Base-by-base conservation (phyloP, 2,888 invertebrate genomes). In the Lithosia quadra region DNA sequence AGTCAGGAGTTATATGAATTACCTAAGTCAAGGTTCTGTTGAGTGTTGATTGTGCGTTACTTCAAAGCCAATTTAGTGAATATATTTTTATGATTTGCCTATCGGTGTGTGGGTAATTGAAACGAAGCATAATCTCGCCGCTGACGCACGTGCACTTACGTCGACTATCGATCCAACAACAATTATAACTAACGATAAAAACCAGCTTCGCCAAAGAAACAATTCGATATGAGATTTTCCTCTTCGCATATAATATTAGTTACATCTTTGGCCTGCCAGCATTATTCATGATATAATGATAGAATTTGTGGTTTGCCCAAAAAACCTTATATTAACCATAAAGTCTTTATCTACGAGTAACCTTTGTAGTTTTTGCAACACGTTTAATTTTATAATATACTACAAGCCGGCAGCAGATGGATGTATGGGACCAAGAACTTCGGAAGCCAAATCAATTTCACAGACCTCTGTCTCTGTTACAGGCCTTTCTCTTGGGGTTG, bases 51-150 rank as follows among this genome's bases (percentile, higher is more conserved):
- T 81, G 78, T 69, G 72, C 80, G 85, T 85, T 82, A 81, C 83
- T 73, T 82, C 83, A 80, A 76, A 83, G 80, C 76, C 83, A 90
- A 88, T 87, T 87, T 86, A 81, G 81, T 81, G 78, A 85, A 86
- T 83, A 87, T 78, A 81, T 87, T 87, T 88, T 90, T 89, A 91
- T 86, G 85, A 86, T 87, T 86, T 87, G 87, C 82, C 78, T 89
- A 89, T 89, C 88, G 82, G 80, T 80, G 82, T 82, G 81, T 82
- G 74, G 82, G 81, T 88, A 86, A 86, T 88, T 63, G 63, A 85
- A 87, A 86, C 80, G 78, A 81, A 84, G 80, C 84, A 81, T 85
- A 87, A 87, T 88, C 85, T 85, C 72, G 75, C 78, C 70, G 82
- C 83, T 91, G 91, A 90, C 91, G 90, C 90, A 90, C 89, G 83